phyloP scores from a whole-genome alignment of 2,797 vertebrate species.

The Artibeus jamaicensis region DNA sequence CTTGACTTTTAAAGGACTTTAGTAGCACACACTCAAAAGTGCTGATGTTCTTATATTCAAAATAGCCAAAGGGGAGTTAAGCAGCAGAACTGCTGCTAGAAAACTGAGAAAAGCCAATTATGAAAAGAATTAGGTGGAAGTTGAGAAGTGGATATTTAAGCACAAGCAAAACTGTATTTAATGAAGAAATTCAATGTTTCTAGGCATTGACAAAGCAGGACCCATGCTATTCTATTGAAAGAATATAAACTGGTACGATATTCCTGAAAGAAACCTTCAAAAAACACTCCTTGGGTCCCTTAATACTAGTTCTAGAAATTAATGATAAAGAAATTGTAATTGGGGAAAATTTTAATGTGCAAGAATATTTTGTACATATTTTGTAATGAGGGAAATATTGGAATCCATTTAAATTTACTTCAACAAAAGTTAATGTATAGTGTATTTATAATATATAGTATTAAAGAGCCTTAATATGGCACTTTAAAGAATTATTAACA shows the following conservation, averaged over 20 bases:
- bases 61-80: not conserved
- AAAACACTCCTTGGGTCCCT: not conserved
- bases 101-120: constrained; percentile 20
- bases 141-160: not conserved
- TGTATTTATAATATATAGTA: not conserved
- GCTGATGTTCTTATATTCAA: constrained; percentile 65
- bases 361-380: constrained; percentile 7
- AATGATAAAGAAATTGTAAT: not conserved
- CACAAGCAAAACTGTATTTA: not conserved
- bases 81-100: not conserved
- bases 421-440: not conserved
- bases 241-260: not conserved
- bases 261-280: not conserved
- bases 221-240: not conserved
- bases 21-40: constrained; percentile 65
- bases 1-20: constrained; percentile 69
- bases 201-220: not conserved
- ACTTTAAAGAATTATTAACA: constrained; percentile 26
- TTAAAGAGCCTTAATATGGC: not conserved
- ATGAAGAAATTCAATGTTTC: not conserved
- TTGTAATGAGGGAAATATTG: not conserved
- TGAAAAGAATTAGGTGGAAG: not conserved
- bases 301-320: not conserved
- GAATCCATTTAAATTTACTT: constrained; percentile 21
- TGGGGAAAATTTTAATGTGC: not conserved